Evolutionary conservation across 2,888 invertebrate species (phyloP).

Genomic region (Callimorpha dominula): DNA sequence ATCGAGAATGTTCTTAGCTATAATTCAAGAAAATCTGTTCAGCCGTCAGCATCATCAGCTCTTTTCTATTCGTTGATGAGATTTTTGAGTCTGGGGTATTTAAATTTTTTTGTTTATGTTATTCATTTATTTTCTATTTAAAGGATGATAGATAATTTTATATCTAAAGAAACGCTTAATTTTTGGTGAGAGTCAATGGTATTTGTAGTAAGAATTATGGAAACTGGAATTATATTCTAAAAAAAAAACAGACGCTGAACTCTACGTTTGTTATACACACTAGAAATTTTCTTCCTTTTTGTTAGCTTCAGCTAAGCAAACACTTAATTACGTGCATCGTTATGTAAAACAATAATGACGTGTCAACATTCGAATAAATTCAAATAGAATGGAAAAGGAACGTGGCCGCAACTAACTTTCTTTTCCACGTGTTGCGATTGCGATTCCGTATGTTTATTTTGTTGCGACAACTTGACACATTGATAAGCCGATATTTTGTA

Average conservation of each 20-base stretch:
- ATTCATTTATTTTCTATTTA: neutral
- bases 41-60: too few relatives aligned
- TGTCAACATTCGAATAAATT: slow-evolving; percentile 32
- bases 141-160: neutral
- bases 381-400: slow-evolving; percentile 42
- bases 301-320: slow-evolving; percentile 29
- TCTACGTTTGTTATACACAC: neutral
- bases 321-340: slow-evolving; percentile 36
- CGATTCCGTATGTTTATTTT: slow-evolving; percentile 42
- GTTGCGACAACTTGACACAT: slow-evolving; percentile 48
- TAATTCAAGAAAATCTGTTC: too few relatives aligned
- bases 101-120: neutral
- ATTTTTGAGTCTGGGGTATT: too few relatives aligned
- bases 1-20: too few relatives aligned
- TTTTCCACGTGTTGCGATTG: slow-evolving; percentile 47
- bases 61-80: too few relatives aligned
- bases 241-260: neutral
- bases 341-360: slow-evolving; percentile 39
- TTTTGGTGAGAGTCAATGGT: neutral
- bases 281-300: neutral
- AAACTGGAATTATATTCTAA: neutral
- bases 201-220: neutral
- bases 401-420: slow-evolving; percentile 49
- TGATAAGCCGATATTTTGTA: slow-evolving; percentile 36
- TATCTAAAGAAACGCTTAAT: neutral